These are phyloP conservation scores for Eupithecia inturbata DNA, from an alignment of 2,888 invertebrate species.

Conservation along the genomic window DNA sequence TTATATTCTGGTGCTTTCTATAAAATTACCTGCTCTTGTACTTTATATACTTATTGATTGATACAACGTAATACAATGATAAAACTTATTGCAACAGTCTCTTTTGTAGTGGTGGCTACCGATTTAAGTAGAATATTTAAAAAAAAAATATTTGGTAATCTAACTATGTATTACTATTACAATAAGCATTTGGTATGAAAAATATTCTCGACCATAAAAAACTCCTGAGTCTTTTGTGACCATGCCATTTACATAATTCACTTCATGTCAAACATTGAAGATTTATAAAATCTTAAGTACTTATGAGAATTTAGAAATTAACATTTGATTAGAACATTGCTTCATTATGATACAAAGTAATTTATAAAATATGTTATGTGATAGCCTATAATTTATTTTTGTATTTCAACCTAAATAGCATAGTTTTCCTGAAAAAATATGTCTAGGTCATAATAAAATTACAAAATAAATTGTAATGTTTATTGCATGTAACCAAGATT, in stretches of 20 bases:
- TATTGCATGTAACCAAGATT: neutral
- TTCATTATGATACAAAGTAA: slow-evolving; percentile 17
- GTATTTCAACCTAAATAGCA: slow-evolving; percentile 38
- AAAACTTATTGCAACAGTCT: neutral
- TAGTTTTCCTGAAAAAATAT: neutral
- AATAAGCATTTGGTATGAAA: neutral
- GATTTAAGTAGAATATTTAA: neutral
- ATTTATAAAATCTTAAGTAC: slow-evolving; percentile 36
- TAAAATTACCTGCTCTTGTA: neutral
- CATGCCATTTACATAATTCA: slow-evolving; percentile 29
- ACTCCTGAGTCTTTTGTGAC: slow-evolving; percentile 7
- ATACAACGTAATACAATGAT: neutral
- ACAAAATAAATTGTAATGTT: neutral
- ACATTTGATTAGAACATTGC: slow-evolving; percentile 27
- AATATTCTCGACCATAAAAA: neutral
- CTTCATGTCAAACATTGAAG: slow-evolving; percentile 37
- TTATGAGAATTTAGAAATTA: slow-evolving; percentile 34
- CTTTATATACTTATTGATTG: neutral
- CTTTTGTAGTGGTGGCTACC: neutral
- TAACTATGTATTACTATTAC: neutral
- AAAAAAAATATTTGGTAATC: neutral
- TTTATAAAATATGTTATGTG: slow-evolving; percentile 35
- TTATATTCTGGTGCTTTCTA: neutral
- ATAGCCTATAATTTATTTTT: slow-evolving; percentile 46
- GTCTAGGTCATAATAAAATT: neutral